Percentiles rank a stretch among this genome's conserved stretches.
These are phyloP conservation scores for Catamblyrhynchus diadema DNA, from an alignment of 2,797 vertebrate genomes.

Conservation along the genomic window DNA sequence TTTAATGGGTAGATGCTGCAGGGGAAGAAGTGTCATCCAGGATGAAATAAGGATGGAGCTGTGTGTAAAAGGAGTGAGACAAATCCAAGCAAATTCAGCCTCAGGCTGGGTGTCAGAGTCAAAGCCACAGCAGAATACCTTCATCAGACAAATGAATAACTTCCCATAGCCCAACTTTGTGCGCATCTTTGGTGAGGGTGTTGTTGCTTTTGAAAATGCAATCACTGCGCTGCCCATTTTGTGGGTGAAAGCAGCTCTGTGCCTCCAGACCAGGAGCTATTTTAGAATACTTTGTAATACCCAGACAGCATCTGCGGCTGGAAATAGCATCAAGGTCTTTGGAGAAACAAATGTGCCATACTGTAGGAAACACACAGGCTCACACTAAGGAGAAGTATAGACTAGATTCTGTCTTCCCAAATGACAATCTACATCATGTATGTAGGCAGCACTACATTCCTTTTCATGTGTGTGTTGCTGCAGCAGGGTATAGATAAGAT, in stretches of 20 bases:
- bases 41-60: neutral
- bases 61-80: neutral
- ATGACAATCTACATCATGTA: neutral
- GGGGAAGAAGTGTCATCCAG: neutral
- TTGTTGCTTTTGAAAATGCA: neutral
- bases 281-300: neutral
- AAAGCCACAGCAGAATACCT: neutral
- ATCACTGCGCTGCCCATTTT: neutral
- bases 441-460: neutral
- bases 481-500: neutral
- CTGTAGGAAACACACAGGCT: neutral
- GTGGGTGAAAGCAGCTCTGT: neutral
- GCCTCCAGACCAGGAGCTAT: neutral
- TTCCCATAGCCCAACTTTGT: neutral
- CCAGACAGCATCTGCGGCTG: neutral
- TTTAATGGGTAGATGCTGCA: neutral
- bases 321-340: slow-evolving; percentile 25
- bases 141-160: neutral
- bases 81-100: neutral
- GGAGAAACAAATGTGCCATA: neutral
- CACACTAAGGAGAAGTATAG: neutral
- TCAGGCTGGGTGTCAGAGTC: neutral
- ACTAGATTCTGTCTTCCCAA: neutral
- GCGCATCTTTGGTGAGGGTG: neutral
- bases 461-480: neutral